Base-by-base conservation (phyloP, 1,140 invertebrate species). In the Lutraria rhynchaena region DNA sequence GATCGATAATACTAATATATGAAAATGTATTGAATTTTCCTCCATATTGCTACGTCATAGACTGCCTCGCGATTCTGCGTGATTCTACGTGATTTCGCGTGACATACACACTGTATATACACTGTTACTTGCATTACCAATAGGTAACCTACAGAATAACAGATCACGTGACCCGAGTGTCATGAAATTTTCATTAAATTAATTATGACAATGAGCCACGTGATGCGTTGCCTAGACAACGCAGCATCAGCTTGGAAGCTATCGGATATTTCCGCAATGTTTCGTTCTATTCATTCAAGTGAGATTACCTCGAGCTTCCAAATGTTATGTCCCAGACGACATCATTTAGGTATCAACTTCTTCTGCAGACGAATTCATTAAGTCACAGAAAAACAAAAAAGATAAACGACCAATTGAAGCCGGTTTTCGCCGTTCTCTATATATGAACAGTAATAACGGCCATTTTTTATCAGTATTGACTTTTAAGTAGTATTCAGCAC, bases 111-210 rank as follows among this genome's bases (percentile, higher is more conserved):
- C n/a, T 46, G 33, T 29, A 61, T 53, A 77, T 77, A 65, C 74
- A 53, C 61, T 19, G 33, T 65, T 51, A 63, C 74, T 58, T 41
- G 41, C 24, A 77, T 65, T 46, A 65, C 74, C 74, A 57, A 58
- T 63, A 61, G 35, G 73, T 76, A 76, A 61, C 73, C 24, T 65
- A 41, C 76, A 57, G 27, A 69, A 80, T 31, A 46, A 49, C 51
- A 24, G 51, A 55, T 60, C 76, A 80, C 76, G 76, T 73, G 69
- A 71, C 58, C n/a, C 33, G 7, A 63, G 58, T 80, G 61, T 81
- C 78, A 81, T 73, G 58, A 81, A 81, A 81, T 65, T 81, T 81
- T 81, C 78, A 81, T 73, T 58, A 81, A 81, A 81, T 81, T 81
- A 81, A 81, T 81, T 81, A 81, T 81, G 69, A 73, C 78, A 81